Base-by-base conservation (phyloP, 2,113 vertebrate genomes). In the Fulica atra region DNA sequence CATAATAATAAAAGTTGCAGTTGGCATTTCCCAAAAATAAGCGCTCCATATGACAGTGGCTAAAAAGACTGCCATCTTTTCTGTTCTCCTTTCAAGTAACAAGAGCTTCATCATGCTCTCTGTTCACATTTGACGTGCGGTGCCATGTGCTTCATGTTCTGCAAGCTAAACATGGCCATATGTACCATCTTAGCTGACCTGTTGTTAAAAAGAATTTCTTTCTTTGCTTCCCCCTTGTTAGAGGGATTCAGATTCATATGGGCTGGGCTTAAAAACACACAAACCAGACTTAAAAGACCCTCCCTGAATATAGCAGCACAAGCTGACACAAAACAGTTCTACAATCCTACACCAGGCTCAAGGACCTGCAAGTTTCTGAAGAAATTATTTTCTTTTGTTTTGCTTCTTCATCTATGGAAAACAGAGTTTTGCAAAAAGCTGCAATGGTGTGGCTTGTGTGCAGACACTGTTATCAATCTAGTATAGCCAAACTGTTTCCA, bases 101-200 rank as follows among this genome's bases (percentile, higher is more conserved):
- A 86, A 86, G n/a, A 44, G n/a, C 7, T 82, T 74, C 42, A 31
- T 44, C 17, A 1, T 3, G 16, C 44, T 73, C 48, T 40, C 44
- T 25, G 17, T 13, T 77, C 33, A 40, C 0, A 0, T 33, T 29
- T 59, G 63, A 31, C n/a, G 63, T 46, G 11, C 56, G 48, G 38
- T 2, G 4, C 42, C 44, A 33, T 0, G 0, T 18, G 36, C 36
- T 46, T 21, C 42, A 11, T 0, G 5, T 25, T 56, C n/a, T 46
- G 29, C 65, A 24, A 3, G n/a, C 23, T 42, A 26, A 53, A 64
- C 6, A 12, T 15, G 13, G 17, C 29, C 23, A 10, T 24, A 9
- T 9, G 3, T 14, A 33, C 12, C 16, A 2, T n/a, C 35, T 48
- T 36, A 16, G 21, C 18, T 66, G 35, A 38, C 38, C 31, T 68